Evolutionary conservation across 1,140 invertebrate genomes (phyloP).

Genomic region (Drosophila ficusphila): DNA sequence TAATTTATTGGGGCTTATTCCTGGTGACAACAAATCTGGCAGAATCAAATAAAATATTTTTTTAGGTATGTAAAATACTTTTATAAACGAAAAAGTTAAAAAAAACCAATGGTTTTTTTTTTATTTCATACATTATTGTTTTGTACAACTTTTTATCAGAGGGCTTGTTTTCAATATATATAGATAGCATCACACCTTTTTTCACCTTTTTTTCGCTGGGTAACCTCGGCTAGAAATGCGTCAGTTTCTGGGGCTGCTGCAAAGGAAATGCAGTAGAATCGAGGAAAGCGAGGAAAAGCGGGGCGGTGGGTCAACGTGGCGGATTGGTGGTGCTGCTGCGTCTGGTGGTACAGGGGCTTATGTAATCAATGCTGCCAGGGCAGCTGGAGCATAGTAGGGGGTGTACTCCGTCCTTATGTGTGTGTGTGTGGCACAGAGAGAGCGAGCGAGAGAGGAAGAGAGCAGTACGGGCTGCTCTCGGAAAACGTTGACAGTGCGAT

Average conservation of each 20-base stretch:
- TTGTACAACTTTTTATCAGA: no score
- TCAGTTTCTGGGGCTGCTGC: constrained; percentile 49
- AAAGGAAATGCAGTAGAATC: constrained; percentile 73
- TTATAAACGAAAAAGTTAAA: no score
- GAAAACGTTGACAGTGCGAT: constrained; percentile 56
- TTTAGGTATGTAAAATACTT: no score
- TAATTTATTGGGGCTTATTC: no score
- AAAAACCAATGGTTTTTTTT: no score
- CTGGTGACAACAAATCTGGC: no score
- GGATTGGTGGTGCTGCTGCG: not conserved
- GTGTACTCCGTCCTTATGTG: no score
- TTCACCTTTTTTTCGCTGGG: no score
- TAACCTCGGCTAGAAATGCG: constrained; percentile 16
- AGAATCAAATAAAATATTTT: no score
- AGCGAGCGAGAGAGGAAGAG: constrained; percentile 8
- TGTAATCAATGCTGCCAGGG: constrained; percentile 65
- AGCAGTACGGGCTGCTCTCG: constrained; percentile 42
- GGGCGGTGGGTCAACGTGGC: constrained; percentile 22
- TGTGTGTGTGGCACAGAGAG: constrained; percentile 10
- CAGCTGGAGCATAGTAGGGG: constrained; percentile 42
- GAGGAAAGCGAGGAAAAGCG: constrained; percentile 15
- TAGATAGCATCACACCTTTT: no score
- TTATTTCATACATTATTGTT: no score
- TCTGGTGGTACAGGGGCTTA: constrained; percentile 29
- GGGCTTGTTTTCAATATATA: no score